Conservation (phyloP, 1,140 invertebrate genomes). For the Sminthurides bifidus region DNA sequence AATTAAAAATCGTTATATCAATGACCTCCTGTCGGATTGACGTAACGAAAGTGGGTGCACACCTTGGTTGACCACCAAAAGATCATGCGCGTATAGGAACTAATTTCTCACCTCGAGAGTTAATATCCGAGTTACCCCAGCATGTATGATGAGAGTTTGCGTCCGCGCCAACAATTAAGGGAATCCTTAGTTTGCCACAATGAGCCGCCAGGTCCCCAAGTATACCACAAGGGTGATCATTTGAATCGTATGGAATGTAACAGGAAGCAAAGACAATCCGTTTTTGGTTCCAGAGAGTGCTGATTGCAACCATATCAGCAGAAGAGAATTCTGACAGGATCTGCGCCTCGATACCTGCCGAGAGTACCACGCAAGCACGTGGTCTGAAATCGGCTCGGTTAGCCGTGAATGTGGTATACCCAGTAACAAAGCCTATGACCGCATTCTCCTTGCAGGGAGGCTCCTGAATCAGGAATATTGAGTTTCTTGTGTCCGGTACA, state of each 20-base stretch:
- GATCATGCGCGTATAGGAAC: neutral
- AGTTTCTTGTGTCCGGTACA: neutral
- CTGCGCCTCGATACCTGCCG: neutral
- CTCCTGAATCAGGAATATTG: neutral
- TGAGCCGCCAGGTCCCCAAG: neutral
- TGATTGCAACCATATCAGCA: neutral
- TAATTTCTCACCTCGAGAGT: conserved; percentile 8
- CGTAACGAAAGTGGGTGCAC: conserved; percentile 9
- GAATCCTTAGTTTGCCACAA: neutral
- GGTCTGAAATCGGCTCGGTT: neutral
- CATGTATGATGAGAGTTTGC: conserved; percentile 10
- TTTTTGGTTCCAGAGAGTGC: neutral
- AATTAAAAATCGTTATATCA: conserved; percentile 4
- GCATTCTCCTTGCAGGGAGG: neutral
- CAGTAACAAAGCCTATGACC: neutral
- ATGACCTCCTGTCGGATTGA: conserved; percentile 5
- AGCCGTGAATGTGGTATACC: neutral
- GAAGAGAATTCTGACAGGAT: neutral
- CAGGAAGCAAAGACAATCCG: neutral
- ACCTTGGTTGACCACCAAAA: conserved; percentile 5
- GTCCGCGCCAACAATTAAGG: conserved; percentile 8
- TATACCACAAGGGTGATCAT: neutral
- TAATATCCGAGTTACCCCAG: conserved; percentile 8
- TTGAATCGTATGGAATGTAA: neutral
- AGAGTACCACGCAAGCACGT: neutral